Evolutionary conservation across 2,113 vertebrate genomes (phyloP), one percentile per base, ranked within the genome.

Genomic region (Cynopterus brachyotis): DNA sequence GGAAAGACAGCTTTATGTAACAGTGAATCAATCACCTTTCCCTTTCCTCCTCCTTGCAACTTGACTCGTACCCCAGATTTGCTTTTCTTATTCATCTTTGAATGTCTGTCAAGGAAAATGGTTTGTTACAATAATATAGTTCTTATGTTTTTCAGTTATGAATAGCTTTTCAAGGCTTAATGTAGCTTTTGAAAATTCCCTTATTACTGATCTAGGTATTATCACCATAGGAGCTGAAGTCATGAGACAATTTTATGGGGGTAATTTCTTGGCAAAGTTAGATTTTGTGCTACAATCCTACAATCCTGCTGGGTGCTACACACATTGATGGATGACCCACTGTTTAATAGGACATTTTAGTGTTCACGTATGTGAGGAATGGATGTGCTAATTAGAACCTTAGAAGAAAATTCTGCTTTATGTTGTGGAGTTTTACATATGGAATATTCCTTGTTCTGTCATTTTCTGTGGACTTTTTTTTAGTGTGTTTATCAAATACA

Each of bases 201-300:
- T 97, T 97, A 97, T 98, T 98, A 98, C 97, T 96, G 97, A 98
- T 99, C 98, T 98, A 98, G 97, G 98, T 98, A 98, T 98, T 98
- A 98, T 98, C 98, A 96, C 98, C 67, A 89, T 98, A 98, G 98
- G 98, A 98, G 94, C 97, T 98, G 97, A 98, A 98, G 94, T 97
- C 97, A 94, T 97, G 98, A 98, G 98, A 98, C 98, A 98, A 97
- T 98, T 97, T 98, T 97, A 94, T 98, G 94, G 97, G 96, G 96
- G 96, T 98, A 97, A 98, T 98, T 98, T 98, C 98, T 98, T 98
- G 97, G 98, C 97, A 97, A 96, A 98, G 97, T 98, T 97, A 92
- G 98, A 90, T 98, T 99, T 98, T 97, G 96, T 98, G 98, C 97
- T 95, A 97, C 97, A 97, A 96, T 94, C 98, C 97, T 95, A 97